Conservation (phyloP, 2,888 invertebrate genomes). For the Himalopsyche anomala region DNA sequence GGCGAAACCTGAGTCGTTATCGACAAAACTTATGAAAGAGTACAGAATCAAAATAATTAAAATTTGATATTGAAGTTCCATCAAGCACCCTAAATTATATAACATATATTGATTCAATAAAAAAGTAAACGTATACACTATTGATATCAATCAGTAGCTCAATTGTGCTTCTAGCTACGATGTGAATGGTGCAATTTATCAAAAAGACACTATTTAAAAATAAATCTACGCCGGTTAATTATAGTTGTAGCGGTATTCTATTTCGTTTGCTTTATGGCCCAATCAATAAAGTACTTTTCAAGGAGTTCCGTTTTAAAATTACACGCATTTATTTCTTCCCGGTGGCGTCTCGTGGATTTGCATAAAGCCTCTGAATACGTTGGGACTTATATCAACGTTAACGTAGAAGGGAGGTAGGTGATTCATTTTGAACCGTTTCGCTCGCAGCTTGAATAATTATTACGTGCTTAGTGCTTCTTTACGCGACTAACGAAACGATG, state of each 20-base stretch:
- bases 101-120: no score
- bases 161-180: neutral
- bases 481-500: conserved; percentile 55
- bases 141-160: no score
- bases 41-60: no score
- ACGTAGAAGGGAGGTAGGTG: conserved; percentile 57
- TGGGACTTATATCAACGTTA: conserved; percentile 60
- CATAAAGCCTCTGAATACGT: conserved; percentile 59
- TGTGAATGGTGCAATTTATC: neutral
- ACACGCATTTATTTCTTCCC: conserved; percentile 44
- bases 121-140: no score
- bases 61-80: no score
- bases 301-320: conserved; percentile 39
- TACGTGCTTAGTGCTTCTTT: conserved; percentile 65
- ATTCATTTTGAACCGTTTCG: conserved; percentile 63
- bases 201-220: neutral
- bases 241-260: neutral
- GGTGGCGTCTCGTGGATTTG: conserved; percentile 54
- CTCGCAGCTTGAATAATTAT: conserved; percentile 64
- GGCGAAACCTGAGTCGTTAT: no score
- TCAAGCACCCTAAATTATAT: no score
- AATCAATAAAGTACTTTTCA: conserved; percentile 19
- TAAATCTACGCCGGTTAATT: conserved; percentile 1
- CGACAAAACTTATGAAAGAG: no score
- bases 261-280: neutral